A percentile compares a stretch with the other conserved stretches of the same genome.
Conservation (phyloP, 2,113 vertebrate species). For the Bubo scandiacus region DNA sequence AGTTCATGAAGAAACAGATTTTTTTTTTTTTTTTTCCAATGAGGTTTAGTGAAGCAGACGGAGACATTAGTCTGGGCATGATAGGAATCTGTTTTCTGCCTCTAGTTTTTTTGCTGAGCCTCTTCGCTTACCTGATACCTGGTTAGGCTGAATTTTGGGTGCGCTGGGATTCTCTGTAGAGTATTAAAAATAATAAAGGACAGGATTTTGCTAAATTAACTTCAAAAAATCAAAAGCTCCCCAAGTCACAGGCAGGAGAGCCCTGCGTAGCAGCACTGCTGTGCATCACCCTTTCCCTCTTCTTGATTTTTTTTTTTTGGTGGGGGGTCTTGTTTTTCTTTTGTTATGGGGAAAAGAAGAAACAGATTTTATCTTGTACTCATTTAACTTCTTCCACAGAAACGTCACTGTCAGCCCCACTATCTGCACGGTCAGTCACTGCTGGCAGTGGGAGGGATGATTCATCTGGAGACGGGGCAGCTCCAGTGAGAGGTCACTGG, state of each 20-base stretch:
- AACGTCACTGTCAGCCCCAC: background rate
- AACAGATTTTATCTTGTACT: background rate
- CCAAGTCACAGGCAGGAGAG: fast-evolving
- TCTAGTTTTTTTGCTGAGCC: background rate
- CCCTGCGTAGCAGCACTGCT: fast-evolving
- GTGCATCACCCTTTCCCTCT: background rate
- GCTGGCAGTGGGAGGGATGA: background rate
- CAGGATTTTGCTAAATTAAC: background rate
- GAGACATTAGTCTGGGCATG: background rate
- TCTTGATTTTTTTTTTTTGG: background rate
- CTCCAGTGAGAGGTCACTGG: background rate
- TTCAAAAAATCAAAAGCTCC: background rate
- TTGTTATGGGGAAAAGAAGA: background rate
- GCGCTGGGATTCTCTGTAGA: background rate
- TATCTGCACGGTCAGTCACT: fast-evolving
- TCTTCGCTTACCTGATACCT: background rate
- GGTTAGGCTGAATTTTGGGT: background rate
- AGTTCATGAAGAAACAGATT: background rate
- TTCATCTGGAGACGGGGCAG: background rate
- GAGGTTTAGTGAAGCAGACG: background rate
- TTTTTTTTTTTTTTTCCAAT: background rate
- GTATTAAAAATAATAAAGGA: background rate
- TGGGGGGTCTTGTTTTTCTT: background rate
- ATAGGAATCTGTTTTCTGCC: background rate
- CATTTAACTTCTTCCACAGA: too few relatives aligned